phyloP scores from a whole-genome alignment of 2,113 vertebrate genomes.

The Cephalophus harveyi region DNA sequence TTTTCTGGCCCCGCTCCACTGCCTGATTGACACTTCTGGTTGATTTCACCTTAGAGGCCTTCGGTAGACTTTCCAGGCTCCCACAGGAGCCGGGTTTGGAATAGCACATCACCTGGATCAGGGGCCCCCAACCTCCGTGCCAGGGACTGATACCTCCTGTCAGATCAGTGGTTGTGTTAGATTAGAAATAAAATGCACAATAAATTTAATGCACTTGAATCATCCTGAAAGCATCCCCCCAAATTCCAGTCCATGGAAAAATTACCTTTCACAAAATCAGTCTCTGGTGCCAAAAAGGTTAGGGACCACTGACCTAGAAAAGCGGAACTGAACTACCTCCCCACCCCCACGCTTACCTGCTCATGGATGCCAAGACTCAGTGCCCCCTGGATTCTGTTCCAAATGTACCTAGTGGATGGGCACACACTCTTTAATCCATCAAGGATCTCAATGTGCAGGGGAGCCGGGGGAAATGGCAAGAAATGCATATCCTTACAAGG shows the following conservation, averaged over 20 bases:
- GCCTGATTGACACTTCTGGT: conserved; percentile 75
- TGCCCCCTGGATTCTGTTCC: background rate
- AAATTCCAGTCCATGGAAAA: background rate
- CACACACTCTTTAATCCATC: background rate
- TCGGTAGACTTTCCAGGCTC: background rate
- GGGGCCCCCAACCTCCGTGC: background rate
- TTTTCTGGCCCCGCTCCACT: conserved; percentile 69
- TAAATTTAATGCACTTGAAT: background rate
- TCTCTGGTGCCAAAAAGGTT: background rate
- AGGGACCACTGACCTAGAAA: background rate
- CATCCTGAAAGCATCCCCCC: background rate
- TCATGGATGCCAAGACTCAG: background rate
- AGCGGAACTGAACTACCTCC: background rate
- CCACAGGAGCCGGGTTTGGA: background rate
- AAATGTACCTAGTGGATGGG: background rate
- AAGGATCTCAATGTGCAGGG: background rate
- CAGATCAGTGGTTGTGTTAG: background rate
- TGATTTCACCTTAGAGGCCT: conserved; percentile 71
- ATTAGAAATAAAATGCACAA: background rate
- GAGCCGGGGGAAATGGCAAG: no score
- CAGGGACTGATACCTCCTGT: background rate
- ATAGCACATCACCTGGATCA: conserved; percentile 18
- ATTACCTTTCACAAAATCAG: background rate
- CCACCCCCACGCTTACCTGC: background rate
- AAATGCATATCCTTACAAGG: background rate